phyloP scores from a whole-genome alignment of 2,888 invertebrate genomes.

The Geotrupes spiniger region DNA sequence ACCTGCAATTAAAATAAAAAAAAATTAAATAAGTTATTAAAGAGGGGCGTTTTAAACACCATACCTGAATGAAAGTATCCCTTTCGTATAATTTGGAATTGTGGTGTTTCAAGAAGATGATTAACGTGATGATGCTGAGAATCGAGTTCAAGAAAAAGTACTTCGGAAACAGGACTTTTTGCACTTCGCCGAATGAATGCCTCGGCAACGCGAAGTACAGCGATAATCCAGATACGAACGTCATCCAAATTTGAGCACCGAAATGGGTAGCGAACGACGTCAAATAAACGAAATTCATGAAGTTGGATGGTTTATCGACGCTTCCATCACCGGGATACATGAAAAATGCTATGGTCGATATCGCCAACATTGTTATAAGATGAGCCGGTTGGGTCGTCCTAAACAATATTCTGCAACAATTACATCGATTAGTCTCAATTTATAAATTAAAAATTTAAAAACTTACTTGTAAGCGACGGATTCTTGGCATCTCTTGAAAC shows the following conservation, averaged over 20 bases:
- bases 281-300: slow-evolving; percentile 68
- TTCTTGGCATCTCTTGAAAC: slow-evolving; percentile 33
- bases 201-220: slow-evolving; percentile 83
- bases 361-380: slow-evolving; percentile 65
- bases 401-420: slow-evolving; percentile 64
- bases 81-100: slow-evolving; percentile 51
- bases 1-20: slow-evolving; percentile 56
- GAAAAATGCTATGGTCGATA: slow-evolving; percentile 55
- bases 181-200: slow-evolving; percentile 84
- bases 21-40: slow-evolving; percentile 23
- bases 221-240: slow-evolving; percentile 83
- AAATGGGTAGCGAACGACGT: slow-evolving; percentile 77
- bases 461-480: slow-evolving; percentile 41
- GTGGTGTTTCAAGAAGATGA: slow-evolving; percentile 68
- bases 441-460: slow-evolving; percentile 2
- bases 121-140: slow-evolving; percentile 69
- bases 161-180: slow-evolving; percentile 81
- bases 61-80: slow-evolving; percentile 56
- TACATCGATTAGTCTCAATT: slow-evolving; percentile 5
- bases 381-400: slow-evolving; percentile 77
- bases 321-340: slow-evolving; percentile 44
- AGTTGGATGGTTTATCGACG: slow-evolving; percentile 40
- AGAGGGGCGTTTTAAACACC: slow-evolving; percentile 20
- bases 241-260: slow-evolving; percentile 92
- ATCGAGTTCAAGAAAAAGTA: slow-evolving; percentile 79